Conservation (phyloP, 2,888 invertebrate genomes). For the Zele albiditarsus region DNA sequence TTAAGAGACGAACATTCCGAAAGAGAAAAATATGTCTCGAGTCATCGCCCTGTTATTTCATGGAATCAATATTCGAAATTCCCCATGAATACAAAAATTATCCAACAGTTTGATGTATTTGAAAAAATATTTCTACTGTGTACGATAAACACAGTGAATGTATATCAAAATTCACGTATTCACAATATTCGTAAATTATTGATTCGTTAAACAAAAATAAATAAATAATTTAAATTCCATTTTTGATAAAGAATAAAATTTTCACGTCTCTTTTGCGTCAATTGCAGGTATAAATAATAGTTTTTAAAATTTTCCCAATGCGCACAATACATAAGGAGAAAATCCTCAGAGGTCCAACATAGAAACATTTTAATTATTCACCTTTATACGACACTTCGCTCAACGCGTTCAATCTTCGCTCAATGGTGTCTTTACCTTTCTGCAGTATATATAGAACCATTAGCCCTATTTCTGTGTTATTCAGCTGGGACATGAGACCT, state of each 20-base stretch:
- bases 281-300: too few species aligned
- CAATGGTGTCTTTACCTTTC: slow-evolving; percentile 17
- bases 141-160: too few species aligned
- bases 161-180: too few species aligned
- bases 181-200: too few species aligned
- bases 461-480: slow-evolving; percentile 36
- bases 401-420: slow-evolving; percentile 31
- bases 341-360: slow-evolving; percentile 17
- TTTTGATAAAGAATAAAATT: neutral
- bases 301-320: neutral
- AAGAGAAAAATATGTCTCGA: too few species aligned
- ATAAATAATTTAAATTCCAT: neutral
- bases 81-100: too few species aligned
- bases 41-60: too few species aligned
- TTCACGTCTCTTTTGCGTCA: neutral
- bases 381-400: slow-evolving; percentile 10
- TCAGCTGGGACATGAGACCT: slow-evolving; percentile 31
- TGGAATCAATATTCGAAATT: too few species aligned
- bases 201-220: neutral
- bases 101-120: too few species aligned
- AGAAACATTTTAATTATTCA: slow-evolving; percentile 33
- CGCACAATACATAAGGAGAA: neutral
- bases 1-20: too few species aligned
- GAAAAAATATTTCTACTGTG: too few species aligned
- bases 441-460: slow-evolving; percentile 11